A percentile compares a stretch with the other conserved stretches of the same genome.
phyloP scores from a whole-genome alignment of 2,113 vertebrate species.

The Plestiodon gilberti region DNA sequence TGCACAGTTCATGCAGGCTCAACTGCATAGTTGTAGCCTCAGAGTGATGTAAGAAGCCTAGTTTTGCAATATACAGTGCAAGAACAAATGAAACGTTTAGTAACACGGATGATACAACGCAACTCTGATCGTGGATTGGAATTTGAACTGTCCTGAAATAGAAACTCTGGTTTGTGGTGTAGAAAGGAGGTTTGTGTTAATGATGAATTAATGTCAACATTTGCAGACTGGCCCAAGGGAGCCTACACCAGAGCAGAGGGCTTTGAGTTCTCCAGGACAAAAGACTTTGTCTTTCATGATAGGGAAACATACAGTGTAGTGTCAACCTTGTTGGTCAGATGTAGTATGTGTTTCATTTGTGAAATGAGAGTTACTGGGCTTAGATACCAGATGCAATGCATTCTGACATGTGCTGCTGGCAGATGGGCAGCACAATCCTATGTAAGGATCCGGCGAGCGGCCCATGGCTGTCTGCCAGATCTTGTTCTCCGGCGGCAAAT shows the following conservation, averaged over 20 bases:
- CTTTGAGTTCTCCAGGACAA: background rate
- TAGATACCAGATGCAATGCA: background rate
- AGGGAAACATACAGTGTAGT: background rate
- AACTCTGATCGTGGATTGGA: background rate
- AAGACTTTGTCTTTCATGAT: background rate
- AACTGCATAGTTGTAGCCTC: background rate
- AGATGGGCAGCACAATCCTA: too few relatives aligned
- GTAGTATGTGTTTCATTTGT: background rate
- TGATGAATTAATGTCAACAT: background rate
- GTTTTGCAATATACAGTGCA: background rate
- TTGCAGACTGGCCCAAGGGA: background rate
- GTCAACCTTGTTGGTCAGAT: background rate
- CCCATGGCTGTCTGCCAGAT: too few relatives aligned
- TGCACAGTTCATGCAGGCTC: background rate
- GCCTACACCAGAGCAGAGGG: background rate
- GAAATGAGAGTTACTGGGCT: background rate
- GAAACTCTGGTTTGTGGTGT: background rate
- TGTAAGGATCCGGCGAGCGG: too few relatives aligned
- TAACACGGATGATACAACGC: too few relatives aligned
- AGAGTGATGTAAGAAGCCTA: background rate
- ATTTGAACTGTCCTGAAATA: background rate
- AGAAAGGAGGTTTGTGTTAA: background rate
- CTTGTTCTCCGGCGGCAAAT: too few relatives aligned
- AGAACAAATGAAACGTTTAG: background rate
- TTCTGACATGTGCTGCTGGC: background rate